phyloP scores from a whole-genome alignment of 1,140 invertebrate species.

The Phthorimaea operculella region DNA sequence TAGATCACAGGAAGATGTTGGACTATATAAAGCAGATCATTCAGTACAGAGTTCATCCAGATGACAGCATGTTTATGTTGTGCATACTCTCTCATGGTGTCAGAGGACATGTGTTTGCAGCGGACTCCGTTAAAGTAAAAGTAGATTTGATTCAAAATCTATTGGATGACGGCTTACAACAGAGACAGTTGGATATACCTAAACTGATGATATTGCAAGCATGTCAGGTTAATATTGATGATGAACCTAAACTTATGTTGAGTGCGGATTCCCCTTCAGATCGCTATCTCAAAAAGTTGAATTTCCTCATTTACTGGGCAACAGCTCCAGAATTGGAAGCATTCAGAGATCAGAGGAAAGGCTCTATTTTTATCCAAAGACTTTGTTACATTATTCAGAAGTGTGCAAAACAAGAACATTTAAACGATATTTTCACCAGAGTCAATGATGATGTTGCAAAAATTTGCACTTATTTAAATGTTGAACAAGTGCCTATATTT shows the following conservation, averaged over 20 bases:
- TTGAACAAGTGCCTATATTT: constrained; percentile 46
- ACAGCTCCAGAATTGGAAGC: constrained; percentile 53
- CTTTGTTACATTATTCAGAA: constrained; percentile 36
- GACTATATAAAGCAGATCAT: constrained; percentile 39
- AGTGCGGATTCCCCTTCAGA: constrained; percentile 34
- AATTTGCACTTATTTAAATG: constrained; percentile 30
- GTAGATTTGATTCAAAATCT: constrained; percentile 47
- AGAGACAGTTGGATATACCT: constrained; percentile 39
- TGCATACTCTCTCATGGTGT: constrained; percentile 59
- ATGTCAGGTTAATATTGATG: constrained; percentile 43
- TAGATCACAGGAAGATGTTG: constrained; percentile 38
- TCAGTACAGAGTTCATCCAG: constrained; percentile 27
- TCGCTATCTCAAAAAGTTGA: constrained; percentile 34
- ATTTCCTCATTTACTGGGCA: constrained; percentile 56
- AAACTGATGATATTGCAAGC: constrained; percentile 58
- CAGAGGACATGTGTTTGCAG: constrained; percentile 49
- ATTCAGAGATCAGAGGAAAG: constrained; percentile 38
- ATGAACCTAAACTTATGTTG: constrained; percentile 15
- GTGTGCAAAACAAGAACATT: constrained; percentile 31
- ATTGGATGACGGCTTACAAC: constrained; percentile 36
- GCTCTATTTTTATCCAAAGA: constrained; percentile 53
- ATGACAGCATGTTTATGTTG: constrained; percentile 55
- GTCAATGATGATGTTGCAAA: constrained; percentile 38
- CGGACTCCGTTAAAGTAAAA: constrained; percentile 55
- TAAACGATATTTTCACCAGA: constrained; percentile 49